Conservation (phyloP, 2,797 vertebrate species). For the Crypturellus tataupa region DNA sequence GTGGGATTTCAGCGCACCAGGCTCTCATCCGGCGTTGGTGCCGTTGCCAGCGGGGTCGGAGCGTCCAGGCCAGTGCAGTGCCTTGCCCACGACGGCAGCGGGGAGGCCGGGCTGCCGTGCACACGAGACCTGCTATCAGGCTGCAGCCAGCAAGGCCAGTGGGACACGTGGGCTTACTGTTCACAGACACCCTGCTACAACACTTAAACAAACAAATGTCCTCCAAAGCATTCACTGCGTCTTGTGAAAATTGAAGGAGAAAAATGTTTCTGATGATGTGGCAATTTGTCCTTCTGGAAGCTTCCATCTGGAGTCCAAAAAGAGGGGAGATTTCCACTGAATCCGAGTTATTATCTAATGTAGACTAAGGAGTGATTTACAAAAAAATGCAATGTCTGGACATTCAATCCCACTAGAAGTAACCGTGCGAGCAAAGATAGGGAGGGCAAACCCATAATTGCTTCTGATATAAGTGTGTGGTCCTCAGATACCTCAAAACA, state of each 20-base stretch:
- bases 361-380: not conserved
- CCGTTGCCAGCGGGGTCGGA: not conserved
- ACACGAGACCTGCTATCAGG: not conserved
- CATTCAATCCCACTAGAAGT: not conserved
- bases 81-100: too few species aligned
- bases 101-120: not conserved
- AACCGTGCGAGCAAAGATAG: not conserved
- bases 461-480: not conserved
- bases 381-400: not conserved
- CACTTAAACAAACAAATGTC: not conserved
- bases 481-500: not conserved
- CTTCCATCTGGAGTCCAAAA: not conserved
- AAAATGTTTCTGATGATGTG: not conserved
- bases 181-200: not conserved
- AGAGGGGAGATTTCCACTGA: not conserved
- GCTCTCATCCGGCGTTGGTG: not conserved
- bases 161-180: accelerated
- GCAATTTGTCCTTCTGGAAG: not conserved
- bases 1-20: accelerated
- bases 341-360: not conserved
- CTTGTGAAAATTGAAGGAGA: not conserved
- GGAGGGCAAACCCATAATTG: not conserved
- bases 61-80: accelerated
- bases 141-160: not conserved
- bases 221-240: not conserved